Percentiles rank a stretch among this genome's conserved stretches.
Conservation (phyloP, 2,113 vertebrate species). For the Trachemys scripta region DNA sequence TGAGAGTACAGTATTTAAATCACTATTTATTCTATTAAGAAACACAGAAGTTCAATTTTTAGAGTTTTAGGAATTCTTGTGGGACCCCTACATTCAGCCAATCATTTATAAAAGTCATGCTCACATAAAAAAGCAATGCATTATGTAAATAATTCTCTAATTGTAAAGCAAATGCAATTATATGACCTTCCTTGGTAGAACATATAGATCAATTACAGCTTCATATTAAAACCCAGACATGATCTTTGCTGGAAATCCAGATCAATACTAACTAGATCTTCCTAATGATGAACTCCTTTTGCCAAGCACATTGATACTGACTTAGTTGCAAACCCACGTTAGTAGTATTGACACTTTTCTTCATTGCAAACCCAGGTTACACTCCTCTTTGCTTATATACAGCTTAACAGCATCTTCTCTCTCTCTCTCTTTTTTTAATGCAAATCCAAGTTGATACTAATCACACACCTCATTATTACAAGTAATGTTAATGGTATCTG, state of each 20-base stretch:
- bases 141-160: constrained; percentile 45
- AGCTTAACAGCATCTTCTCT: constrained; percentile 33
- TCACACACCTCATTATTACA: constrained; percentile 18
- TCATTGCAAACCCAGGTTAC: constrained; percentile 32
- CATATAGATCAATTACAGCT: constrained; percentile 66
- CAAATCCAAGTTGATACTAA: constrained; percentile 45
- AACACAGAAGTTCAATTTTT: constrained; percentile 27
- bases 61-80: background rate
- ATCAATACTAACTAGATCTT: constrained; percentile 65
- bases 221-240: constrained; percentile 67
- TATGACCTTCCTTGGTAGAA: constrained; percentile 44
- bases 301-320: constrained; percentile 40
- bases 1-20: background rate
- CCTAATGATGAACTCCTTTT: constrained; percentile 70
- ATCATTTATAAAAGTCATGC: background rate
- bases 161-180: constrained; percentile 48
- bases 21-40: constrained; percentile 5
- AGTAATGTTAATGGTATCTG: constrained; percentile 36
- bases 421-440: background rate
- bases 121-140: background rate
- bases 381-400: background rate
- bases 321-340: constrained; percentile 68
- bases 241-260: constrained; percentile 73
- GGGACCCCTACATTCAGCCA: background rate
- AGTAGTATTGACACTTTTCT: constrained; percentile 64